Evolutionary conservation across 2,797 vertebrate species (phyloP), one percentile per base, ranked within the genome.

Genomic region (Anas bernieri): DNA sequence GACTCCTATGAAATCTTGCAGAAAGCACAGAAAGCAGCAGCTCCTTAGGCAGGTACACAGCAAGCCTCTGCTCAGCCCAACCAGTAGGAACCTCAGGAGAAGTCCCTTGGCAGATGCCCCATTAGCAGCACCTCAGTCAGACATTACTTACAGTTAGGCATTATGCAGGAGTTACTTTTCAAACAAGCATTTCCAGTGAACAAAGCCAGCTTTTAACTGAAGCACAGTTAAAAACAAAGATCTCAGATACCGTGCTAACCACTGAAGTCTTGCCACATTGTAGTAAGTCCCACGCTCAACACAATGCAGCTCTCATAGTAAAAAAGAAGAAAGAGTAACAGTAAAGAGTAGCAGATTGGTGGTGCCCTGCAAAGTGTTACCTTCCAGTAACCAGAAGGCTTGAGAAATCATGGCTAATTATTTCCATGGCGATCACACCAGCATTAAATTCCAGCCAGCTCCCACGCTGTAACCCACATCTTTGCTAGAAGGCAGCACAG

Each of bases 191-290:
- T 87, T 55, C 31, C 14, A 61, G 18, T 35, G 56, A 91, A 59
- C 35, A 85, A 82, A 86, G 22, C 16, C 39, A 84, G 50, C 16
- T 84, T 75, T 88, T 28, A 73, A 46, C 31, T 55, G 28, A 91
- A 56, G 23, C 43, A 17, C 67, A 84, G 41, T 64, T 74, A 64
- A 63, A 74, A 83, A 69, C 11, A 39, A 55, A 68, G 39, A 69
- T 76, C 59, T 76, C 70, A n/a, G 31, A 45, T 55, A 79, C 1
- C 2, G 58, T 43, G 31, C 37, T 21, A 72, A 91, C 39, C 68
- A 74, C 13, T 3, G 37, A 88, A 94, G 52, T 16, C 52, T 48
- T 43, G 17, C 35, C 68, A n/a, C 31, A 37, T 55, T 39, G 9
- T 16, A 76, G 35, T 66, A 68, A 64, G 41, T 83, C 45, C 61